Conservation (phyloP, 2,113 vertebrate species). For the Phrynosoma blainvillii region DNA sequence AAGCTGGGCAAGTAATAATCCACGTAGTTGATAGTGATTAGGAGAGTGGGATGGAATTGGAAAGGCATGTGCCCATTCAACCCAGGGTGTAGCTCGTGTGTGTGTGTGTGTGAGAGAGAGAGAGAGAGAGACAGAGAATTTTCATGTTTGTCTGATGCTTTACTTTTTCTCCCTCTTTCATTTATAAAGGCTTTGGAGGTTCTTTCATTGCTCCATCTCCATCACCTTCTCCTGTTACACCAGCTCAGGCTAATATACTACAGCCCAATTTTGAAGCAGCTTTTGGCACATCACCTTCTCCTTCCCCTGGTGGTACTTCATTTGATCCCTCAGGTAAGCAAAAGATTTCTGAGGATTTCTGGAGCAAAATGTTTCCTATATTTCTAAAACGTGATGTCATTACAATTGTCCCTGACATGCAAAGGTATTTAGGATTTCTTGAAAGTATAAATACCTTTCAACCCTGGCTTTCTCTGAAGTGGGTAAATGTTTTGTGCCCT, state of each 20-base stretch:
- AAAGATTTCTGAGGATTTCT: not conserved
- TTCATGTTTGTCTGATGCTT: not conserved
- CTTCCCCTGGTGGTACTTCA: conserved; percentile 81
- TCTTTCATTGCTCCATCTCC: conserved; percentile 83
- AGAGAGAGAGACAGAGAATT: not conserved
- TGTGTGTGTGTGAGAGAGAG: not conserved
- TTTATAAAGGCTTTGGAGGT: conserved; percentile 80
- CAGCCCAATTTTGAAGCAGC: conserved; percentile 85
- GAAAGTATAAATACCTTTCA: not conserved
- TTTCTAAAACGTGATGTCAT: not conserved
- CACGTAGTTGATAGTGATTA: not conserved
- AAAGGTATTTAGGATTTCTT: not conserved
- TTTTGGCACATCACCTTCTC: conserved; percentile 75
- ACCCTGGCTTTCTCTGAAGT: conserved; percentile 24
- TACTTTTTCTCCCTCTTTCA: conserved; percentile 37
- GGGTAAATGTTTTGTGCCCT: not conserved
- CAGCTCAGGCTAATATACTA: conserved; percentile 85
- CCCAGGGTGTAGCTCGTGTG: too few relatives aligned
- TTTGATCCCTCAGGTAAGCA: conserved; percentile 92
- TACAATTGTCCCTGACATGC: not conserved
- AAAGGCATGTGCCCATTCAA: too few relatives aligned
- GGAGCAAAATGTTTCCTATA: not conserved
- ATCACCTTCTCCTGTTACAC: conserved; percentile 82
- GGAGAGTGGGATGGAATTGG: not conserved
- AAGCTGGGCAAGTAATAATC: not conserved